phyloP scores from a whole-genome alignment of 2,888 invertebrate genomes.

The Cephus sareptanus region DNA sequence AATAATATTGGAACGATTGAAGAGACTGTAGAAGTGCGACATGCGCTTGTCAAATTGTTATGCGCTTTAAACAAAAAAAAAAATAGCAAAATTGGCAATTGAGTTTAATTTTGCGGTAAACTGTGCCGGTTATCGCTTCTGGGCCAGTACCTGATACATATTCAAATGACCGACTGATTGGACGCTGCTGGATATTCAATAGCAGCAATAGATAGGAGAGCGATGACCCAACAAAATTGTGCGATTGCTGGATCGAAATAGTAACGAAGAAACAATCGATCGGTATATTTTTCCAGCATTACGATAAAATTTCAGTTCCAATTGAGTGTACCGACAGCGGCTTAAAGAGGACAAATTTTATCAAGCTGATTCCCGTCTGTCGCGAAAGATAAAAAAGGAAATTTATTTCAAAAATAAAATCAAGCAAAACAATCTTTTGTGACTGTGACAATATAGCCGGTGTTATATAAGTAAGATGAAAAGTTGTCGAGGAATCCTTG shows the following conservation, averaged over 20 bases:
- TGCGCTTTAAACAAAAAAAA: too few relatives aligned
- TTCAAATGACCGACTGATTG: neutral
- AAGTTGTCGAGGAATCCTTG: slow-evolving; percentile 12
- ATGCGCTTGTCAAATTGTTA: neutral
- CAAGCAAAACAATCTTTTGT: neutral
- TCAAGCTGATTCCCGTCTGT: neutral
- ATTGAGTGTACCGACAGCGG: neutral
- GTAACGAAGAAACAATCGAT: neutral
- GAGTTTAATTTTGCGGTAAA: neutral
- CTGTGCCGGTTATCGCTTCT: neutral
- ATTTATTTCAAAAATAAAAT: neutral
- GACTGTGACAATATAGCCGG: neutral
- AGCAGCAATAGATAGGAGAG: neutral
- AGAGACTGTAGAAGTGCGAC: neutral
- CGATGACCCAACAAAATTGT: neutral
- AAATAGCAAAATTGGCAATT: neutral
- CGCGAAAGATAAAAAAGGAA: neutral
- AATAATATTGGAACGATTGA: neutral
- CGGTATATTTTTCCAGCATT: neutral
- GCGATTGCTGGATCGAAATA: neutral
- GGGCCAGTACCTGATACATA: neutral
- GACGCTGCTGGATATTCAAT: neutral
- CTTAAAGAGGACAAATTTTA: neutral
- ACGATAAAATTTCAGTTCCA: neutral
- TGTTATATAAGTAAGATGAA: neutral